These are phyloP conservation scores for Centrocercus urophasianus DNA, from an alignment of 2,113 vertebrate species.

Conservation along the genomic window DNA sequence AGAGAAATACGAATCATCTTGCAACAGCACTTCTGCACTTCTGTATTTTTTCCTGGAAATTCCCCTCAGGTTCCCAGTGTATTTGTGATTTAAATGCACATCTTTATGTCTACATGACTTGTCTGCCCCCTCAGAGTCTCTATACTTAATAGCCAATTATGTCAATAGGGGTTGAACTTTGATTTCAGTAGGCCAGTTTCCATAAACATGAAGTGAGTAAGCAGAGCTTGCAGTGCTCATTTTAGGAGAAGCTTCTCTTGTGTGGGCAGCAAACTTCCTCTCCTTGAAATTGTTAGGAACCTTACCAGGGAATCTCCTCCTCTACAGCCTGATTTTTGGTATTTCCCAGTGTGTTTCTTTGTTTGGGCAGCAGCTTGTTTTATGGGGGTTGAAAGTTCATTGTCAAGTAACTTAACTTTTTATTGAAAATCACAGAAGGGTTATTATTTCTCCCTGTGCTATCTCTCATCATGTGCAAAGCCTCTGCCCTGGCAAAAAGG, in stretches of 20 bases:
- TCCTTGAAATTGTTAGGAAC: neutral
- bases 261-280: neutral
- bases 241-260: neutral
- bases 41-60: neutral
- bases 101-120: neutral
- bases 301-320: constrained; percentile 51
- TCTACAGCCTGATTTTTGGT: neutral
- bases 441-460: neutral
- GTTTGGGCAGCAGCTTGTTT: neutral
- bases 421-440: constrained; percentile 6
- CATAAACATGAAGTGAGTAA: neutral
- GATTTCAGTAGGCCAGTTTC: neutral
- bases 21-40: neutral
- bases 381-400: neutral
- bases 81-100: neutral
- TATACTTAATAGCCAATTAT: neutral
- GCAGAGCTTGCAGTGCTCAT: neutral
- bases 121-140: neutral
- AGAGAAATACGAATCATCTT: neutral
- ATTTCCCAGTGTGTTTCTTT: neutral
- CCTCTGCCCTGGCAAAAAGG: neutral
- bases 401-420: neutral
- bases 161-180: neutral
- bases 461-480: neutral
- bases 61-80: fast-evolving